Percentiles rank a stretch among this genome's conserved stretches.
Conservation (phyloP, 2,113 vertebrate species). For the Patagioenas fasciata region DNA sequence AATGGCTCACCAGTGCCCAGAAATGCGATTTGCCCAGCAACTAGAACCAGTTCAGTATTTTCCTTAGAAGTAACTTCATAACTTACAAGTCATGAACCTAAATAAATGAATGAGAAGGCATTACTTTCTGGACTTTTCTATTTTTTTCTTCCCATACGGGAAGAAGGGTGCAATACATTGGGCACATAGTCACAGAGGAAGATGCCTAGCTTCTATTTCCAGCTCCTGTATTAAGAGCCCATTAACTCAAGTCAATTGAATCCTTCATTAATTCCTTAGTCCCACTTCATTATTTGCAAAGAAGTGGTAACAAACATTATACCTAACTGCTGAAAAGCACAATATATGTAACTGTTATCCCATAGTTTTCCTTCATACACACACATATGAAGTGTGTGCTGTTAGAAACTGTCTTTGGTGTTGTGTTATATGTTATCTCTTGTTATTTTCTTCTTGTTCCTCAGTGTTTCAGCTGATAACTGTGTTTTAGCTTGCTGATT, state of each 20-base stretch:
- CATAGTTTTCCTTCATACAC: not conserved
- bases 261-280: not conserved
- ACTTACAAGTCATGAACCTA: not conserved
- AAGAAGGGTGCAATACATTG: not conserved
- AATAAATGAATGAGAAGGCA: not conserved
- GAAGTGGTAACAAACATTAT: not conserved
- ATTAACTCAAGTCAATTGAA: not conserved
- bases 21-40: not conserved
- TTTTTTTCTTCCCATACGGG: not conserved
- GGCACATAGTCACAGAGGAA: not conserved
- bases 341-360: not conserved
- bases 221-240: not conserved
- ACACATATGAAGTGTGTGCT: not conserved
- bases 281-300: not conserved
- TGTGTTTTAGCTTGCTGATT: constrained; percentile 43
- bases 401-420: constrained; percentile 1
- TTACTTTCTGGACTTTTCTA: not conserved
- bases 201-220: not conserved
- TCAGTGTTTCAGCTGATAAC: constrained; percentile 40
- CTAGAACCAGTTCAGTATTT: not conserved
- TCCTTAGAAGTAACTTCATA: not conserved
- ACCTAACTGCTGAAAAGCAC: not conserved
- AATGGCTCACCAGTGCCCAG: not conserved
- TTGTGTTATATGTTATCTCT: constrained; percentile 42
- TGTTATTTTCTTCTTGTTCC: constrained; percentile 28